Conservation (phyloP, 2,888 invertebrate species). For the Drosophila helvetica region DNA sequence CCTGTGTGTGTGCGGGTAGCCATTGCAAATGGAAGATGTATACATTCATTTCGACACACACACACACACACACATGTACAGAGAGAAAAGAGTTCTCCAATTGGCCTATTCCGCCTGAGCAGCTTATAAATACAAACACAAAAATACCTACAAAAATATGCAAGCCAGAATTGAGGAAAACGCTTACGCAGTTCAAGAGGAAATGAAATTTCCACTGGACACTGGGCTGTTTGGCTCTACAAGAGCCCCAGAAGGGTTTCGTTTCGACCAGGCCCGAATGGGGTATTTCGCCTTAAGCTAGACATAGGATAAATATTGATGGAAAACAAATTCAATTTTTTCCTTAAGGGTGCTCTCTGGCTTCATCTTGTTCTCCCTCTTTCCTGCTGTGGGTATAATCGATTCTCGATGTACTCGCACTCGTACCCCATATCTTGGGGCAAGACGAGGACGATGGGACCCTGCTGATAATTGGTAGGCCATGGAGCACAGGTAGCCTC, state of each 20-base stretch:
- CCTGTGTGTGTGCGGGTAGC: constrained; percentile 16
- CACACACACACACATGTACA: no score
- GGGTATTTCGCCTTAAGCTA: not conserved
- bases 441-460: constrained; percentile 11
- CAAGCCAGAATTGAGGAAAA: constrained; percentile 22
- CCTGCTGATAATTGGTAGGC: constrained; percentile 36
- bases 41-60: no score
- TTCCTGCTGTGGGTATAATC: constrained; percentile 40
- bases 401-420: constrained; percentile 39
- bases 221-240: not conserved
- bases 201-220: constrained; percentile 64
- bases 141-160: constrained; percentile 26
- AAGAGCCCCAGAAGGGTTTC: constrained; percentile 21
- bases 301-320: constrained; percentile 49
- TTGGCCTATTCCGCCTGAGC: constrained; percentile 31
- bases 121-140: constrained; percentile 62
- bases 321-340: constrained; percentile 61
- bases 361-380: no score
- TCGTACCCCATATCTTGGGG: constrained; percentile 22
- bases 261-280: not conserved
- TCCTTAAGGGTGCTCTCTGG: not conserved
- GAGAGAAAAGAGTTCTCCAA: constrained; percentile 50
- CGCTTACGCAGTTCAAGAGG: constrained; percentile 61
- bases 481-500: constrained; percentile 9
- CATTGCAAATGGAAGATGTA: constrained; percentile 64